Conservation (phyloP, 2,888 invertebrate species). For the Gisinianus flammeolus region DNA sequence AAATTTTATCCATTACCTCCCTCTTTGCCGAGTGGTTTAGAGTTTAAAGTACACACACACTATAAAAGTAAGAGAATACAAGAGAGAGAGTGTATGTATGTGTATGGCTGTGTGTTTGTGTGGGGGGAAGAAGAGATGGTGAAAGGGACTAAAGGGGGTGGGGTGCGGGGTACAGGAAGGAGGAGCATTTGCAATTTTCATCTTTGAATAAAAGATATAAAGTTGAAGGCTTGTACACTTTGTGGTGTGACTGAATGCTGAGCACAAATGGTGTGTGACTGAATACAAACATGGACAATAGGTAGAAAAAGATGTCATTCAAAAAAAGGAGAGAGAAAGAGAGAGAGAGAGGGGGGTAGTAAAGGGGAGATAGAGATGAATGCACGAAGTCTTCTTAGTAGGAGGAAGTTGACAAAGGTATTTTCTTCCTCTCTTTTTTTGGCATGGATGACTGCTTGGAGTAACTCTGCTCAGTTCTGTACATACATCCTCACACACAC, state of each 20-base stretch:
- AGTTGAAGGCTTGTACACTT: not conserved
- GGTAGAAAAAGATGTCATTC: conserved; percentile 42
- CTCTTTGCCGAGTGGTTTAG: no score
- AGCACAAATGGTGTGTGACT: conserved; percentile 36
- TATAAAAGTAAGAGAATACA: no score
- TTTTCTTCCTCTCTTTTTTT: conserved; percentile 28
- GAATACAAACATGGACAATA: conserved; percentile 40
- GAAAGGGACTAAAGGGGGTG: not conserved
- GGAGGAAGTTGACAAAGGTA: conserved; percentile 41
- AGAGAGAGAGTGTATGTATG: no score
- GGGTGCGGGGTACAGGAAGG: not conserved
- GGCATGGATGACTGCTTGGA: conserved; percentile 22
- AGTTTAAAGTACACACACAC: no score
- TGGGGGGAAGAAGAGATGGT: no score
- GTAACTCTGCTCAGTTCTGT: no score
- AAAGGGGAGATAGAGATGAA: conserved; percentile 30
- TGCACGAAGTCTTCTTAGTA: conserved; percentile 7
- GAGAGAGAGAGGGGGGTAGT: no score
- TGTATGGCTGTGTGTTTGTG: no score
- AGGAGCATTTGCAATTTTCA: not conserved
- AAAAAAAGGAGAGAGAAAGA: conserved; percentile 30
- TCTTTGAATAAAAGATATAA: not conserved
- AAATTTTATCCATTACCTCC: not conserved
- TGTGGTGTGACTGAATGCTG: not conserved
- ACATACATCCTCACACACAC: no score